A percentile compares a stretch with the other conserved stretches of the same genome.
phyloP scores from a whole-genome alignment of 2,888 invertebrate species.

The Phaonia tiefii region DNA sequence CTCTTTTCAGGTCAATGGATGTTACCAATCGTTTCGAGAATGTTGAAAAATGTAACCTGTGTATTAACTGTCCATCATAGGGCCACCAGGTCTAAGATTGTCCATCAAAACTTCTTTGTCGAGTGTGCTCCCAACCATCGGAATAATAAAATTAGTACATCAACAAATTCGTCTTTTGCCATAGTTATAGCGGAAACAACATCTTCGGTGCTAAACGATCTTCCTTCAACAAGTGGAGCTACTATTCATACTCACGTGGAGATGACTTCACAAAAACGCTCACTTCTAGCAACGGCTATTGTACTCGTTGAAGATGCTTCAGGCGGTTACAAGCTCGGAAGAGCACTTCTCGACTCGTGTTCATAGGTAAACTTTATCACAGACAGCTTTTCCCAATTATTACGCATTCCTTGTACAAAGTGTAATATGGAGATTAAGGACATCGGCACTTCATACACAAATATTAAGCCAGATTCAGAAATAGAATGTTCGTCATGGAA shows the following conservation, averaged over 20 bases:
- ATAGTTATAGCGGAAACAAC: no score
- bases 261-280: no score
- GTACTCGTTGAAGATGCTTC: conserved; percentile 33
- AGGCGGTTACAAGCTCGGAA: conserved; percentile 19
- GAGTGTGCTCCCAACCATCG: no score
- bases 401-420: conserved; percentile 10
- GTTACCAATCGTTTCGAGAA: no score
- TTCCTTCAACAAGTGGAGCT: no score
- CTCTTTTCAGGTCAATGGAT: no score
- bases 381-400: conserved; percentile 12
- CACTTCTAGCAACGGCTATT: conserved; percentile 43
- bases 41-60: no score
- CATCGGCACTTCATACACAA: conserved; percentile 22
- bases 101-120: no score
- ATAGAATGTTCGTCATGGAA: conserved; percentile 28
- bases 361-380: conserved; percentile 55
- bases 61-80: conserved; percentile 40
- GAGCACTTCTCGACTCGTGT: conserved; percentile 48
- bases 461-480: conserved; percentile 28
- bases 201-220: no score
- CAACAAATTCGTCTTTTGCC: no score
- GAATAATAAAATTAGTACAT: no score
- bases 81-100: no score
- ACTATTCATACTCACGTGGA: background rate
- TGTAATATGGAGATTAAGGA: conserved; percentile 33